Evolutionary conservation across 1,140 invertebrate genomes (phyloP), one percentile per base, ranked within the genome.

Genomic region (Anastatus disparis): DNA sequence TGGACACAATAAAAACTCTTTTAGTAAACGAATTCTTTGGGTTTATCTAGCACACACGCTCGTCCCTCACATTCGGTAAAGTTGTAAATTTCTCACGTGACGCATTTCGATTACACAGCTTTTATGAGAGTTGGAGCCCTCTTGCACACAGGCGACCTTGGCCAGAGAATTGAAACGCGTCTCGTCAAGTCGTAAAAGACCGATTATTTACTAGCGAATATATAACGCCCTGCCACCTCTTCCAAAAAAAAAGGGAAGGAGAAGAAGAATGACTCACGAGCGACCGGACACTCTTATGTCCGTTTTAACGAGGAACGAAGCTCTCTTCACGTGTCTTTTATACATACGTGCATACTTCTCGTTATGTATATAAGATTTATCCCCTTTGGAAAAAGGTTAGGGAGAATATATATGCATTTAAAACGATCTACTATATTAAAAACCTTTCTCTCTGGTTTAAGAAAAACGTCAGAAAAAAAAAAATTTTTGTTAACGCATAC

Each of bases 161-260:
- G 53, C 17, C 62, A 7, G 15, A 31, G 53, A 67, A 58, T 67
- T 56, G 63, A 56, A 55, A 50, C 53, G 55, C 55, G 40, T 29
- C 40, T 12, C 27, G 40, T 29, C 26, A 9, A 48, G 42, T 38
- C 66, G n/a, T 50, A 48, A 50, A 58, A 13, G 53, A n/a, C n/a
- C n/a, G n/a, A n/a, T n/a, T n/a, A 61, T 61, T 69, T 69, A 61
- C 66, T n/a, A n/a, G n/a, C n/a, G n/a, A n/a, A n/a, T n/a, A n/a
- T n/a, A n/a, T n/a, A n/a, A n/a, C n/a, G n/a, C n/a, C n/a, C n/a
- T n/a, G n/a, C n/a, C n/a, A n/a, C n/a, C n/a, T n/a, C n/a, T n/a
- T n/a, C n/a, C n/a, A n/a, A n/a, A n/a, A n/a, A 35, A 4, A 35
- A 10, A 35, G 31, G 10, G 31, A 35, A 10, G 10, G 31, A 35